phyloP scores from a whole-genome alignment of 2,797 vertebrate genomes.

The Perodicticus potto region DNA sequence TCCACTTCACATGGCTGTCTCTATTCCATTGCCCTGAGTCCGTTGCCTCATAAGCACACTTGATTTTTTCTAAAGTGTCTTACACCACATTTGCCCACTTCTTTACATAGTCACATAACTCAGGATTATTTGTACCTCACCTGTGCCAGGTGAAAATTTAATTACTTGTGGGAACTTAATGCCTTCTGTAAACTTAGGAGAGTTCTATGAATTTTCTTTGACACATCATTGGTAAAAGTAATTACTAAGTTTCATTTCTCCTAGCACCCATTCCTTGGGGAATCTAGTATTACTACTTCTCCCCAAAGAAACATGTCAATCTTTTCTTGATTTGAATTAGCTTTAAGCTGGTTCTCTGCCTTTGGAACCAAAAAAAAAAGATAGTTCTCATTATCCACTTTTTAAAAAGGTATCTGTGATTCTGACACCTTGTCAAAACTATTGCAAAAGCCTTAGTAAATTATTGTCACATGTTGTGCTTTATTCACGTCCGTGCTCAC shows the following conservation, averaged over 20 bases:
- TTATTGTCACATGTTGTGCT: constrained; percentile 52
- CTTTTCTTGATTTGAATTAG: constrained; percentile 61
- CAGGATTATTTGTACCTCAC: neutral
- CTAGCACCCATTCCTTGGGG: neutral
- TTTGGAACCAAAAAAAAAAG: neutral
- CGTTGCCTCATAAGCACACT: neutral
- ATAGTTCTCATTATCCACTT: constrained; percentile 4
- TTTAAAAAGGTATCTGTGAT: constrained; percentile 52
- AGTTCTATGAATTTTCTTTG: constrained; percentile 32
- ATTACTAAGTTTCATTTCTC: constrained; percentile 62
- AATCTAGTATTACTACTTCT: constrained; percentile 41
- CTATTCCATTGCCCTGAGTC: neutral
- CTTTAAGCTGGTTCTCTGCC: constrained; percentile 59
- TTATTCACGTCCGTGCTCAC: neutral
- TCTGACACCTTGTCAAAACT: constrained; percentile 68
- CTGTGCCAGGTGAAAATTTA: neutral
- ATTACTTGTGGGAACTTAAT: constrained; percentile 23
- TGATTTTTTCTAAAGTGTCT: neutral
- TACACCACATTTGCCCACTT: neutral
- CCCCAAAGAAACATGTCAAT: constrained; percentile 54
- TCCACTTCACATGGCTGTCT: neutral
- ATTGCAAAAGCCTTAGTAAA: constrained; percentile 43
- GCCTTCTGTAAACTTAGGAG: constrained; percentile 29
- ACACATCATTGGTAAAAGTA: constrained; percentile 57
- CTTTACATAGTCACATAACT: neutral